Evolutionary conservation across 2,113 vertebrate species (phyloP).

Genomic region (Sapajus apella): DNA sequence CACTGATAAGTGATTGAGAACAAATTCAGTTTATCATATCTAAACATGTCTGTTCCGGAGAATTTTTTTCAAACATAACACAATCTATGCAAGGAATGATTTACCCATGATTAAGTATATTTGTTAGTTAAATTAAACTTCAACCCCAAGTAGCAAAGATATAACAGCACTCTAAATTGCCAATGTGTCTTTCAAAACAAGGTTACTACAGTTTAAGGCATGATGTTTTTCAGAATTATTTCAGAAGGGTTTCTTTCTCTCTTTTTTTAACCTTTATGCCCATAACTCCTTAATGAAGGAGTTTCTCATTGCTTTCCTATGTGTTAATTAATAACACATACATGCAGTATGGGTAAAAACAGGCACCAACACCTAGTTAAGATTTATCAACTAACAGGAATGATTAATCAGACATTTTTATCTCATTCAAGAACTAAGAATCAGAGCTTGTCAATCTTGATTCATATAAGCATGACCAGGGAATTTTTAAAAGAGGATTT

Average conservation of each 20-base stretch:
- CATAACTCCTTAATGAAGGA: neutral
- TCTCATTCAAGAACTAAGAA: neutral
- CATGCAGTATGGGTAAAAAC: neutral
- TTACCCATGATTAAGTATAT: neutral
- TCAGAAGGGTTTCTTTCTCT: neutral
- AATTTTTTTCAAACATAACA: neutral
- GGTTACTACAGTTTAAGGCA: neutral
- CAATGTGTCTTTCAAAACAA: neutral
- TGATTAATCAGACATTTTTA: neutral
- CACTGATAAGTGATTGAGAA: neutral
- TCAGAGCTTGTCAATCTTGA: neutral
- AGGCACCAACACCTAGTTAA: neutral
- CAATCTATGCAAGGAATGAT: neutral
- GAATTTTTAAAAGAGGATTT: neutral
- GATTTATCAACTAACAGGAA: neutral
- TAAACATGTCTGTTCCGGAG: neutral
- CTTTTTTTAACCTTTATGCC: neutral
- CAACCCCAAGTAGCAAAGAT: neutral
- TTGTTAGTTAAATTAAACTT: neutral
- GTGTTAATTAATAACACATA: neutral
- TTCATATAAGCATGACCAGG: constrained; percentile 19
- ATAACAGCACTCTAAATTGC: neutral
- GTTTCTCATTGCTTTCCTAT: neutral
- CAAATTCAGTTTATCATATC: neutral
- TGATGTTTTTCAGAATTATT: constrained; percentile 22